phyloP scores from a whole-genome alignment of 2,113 vertebrate species.

The Cheirogaleus medius region DNA sequence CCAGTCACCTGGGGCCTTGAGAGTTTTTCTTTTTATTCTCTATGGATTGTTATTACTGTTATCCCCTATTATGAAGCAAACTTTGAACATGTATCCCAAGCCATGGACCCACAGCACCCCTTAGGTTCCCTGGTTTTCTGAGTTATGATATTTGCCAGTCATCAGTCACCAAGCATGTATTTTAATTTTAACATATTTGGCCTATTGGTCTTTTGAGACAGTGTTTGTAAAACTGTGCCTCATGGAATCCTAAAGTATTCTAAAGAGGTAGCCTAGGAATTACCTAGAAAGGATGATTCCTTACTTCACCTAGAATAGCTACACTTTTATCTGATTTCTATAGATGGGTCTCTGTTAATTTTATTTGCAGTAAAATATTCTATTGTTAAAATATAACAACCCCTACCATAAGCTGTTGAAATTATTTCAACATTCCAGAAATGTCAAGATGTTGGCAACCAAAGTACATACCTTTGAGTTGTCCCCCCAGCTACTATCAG shows the following conservation, averaged over 20 bases:
- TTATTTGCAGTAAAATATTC: not conserved
- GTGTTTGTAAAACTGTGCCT: not conserved
- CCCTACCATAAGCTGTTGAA: not conserved
- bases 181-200: slow-evolving; percentile 5
- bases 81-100: not conserved
- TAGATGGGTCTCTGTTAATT: not conserved
- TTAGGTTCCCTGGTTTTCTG: not conserved
- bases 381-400: not conserved
- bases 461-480: slow-evolving; percentile 3
- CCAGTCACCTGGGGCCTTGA: not conserved
- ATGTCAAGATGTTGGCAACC: not conserved
- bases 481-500: not conserved
- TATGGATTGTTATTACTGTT: not conserved
- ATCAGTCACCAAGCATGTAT: not conserved
- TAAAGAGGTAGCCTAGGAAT: not conserved
- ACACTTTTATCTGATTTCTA: not conserved
- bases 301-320: not conserved
- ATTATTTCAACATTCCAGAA: slow-evolving; percentile 27
- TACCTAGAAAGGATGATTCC: not conserved
- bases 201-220: not conserved
- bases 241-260: not conserved
- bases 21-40: not conserved
- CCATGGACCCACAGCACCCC: not conserved
- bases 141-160: not conserved
- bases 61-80: not conserved